Conservation (phyloP, 2,888 invertebrate species). For the Parascotia fuliginaria region DNA sequence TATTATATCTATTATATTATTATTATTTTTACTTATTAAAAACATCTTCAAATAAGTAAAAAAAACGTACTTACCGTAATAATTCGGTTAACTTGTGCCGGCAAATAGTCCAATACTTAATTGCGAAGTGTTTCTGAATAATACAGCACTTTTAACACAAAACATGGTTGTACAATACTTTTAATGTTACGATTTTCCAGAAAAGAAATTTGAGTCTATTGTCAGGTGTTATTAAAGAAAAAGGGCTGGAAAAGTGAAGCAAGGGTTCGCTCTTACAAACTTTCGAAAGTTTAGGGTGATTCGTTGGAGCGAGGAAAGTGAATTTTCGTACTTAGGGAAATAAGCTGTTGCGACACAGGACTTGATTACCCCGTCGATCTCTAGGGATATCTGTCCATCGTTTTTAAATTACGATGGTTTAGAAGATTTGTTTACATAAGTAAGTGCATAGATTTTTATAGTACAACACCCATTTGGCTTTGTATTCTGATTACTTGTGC, state of each 20-base stretch:
- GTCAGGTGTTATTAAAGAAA: slow-evolving; percentile 52
- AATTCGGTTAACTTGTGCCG: slow-evolving; percentile 14
- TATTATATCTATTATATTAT: too few species aligned
- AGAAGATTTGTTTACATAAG: not conserved
- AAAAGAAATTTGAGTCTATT: slow-evolving; percentile 59
- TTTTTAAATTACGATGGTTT: slow-evolving; percentile 5
- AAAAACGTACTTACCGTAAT: slow-evolving; percentile 15
- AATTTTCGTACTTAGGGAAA: slow-evolving; percentile 47
- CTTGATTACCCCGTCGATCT: slow-evolving; percentile 14
- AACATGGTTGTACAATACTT: slow-evolving; percentile 5
- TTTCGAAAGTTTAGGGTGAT: slow-evolving; percentile 49
- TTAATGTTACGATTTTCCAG: slow-evolving; percentile 10
- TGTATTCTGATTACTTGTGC: too few species aligned
- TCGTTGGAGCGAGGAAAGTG: slow-evolving; percentile 37
- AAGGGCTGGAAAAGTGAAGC: slow-evolving; percentile 48
- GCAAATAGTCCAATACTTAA: slow-evolving; percentile 14
- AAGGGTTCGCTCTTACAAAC: slow-evolving; percentile 51
- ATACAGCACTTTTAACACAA: slow-evolving; percentile 5
- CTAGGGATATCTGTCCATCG: slow-evolving; percentile 6
- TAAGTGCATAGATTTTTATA: too few species aligned
- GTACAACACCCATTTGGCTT: too few species aligned
- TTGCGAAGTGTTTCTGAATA: slow-evolving; percentile 1
- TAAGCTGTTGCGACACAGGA: slow-evolving; percentile 12
- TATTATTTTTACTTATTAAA: too few species aligned
- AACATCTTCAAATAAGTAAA: too few species aligned